Percentiles rank a stretch among this genome's conserved stretches.
Conservation (phyloP, 2,113 vertebrate genomes). For the Mobula birostris region DNA sequence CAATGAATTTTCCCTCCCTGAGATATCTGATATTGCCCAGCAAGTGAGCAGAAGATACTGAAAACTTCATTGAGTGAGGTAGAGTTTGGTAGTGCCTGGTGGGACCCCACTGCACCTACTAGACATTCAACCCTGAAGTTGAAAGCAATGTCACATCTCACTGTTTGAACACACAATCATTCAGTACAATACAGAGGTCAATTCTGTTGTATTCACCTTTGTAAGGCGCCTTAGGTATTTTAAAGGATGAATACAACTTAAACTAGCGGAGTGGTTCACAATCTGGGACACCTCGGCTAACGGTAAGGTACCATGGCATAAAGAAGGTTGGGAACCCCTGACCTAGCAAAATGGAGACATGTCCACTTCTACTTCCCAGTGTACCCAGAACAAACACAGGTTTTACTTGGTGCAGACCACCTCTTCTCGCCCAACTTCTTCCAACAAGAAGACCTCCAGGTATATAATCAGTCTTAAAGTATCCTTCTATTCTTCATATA, state of each 20-base stretch:
- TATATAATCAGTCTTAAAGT: too few species aligned
- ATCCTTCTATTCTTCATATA: too few species aligned
- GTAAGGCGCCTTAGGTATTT: not conserved
- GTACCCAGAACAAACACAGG: too few species aligned
- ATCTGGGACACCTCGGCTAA: too few species aligned
- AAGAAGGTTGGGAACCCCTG: too few species aligned
- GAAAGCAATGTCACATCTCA: not conserved
- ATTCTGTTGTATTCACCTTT: not conserved
- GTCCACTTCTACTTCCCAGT: too few species aligned
- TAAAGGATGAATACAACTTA: not conserved
- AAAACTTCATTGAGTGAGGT: not conserved
- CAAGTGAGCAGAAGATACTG: not conserved
- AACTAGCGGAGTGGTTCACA: too few species aligned
- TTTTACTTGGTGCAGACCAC: too few species aligned
- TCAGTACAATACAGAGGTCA: not conserved
- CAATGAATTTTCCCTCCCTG: not conserved
- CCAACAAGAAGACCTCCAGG: not conserved
- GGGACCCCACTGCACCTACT: not conserved
- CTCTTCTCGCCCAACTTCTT: not conserved
- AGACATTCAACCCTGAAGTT: not conserved
- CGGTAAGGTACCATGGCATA: too few species aligned
- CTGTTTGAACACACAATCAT: not conserved
- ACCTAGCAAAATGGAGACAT: too few species aligned
- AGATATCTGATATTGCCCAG: not conserved
- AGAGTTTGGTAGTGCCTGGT: too few species aligned